Percentiles rank a stretch among this genome's conserved stretches.
Conservation (phyloP, 2,113 vertebrate genomes). For the Oncorhynchus nerka region DNA sequence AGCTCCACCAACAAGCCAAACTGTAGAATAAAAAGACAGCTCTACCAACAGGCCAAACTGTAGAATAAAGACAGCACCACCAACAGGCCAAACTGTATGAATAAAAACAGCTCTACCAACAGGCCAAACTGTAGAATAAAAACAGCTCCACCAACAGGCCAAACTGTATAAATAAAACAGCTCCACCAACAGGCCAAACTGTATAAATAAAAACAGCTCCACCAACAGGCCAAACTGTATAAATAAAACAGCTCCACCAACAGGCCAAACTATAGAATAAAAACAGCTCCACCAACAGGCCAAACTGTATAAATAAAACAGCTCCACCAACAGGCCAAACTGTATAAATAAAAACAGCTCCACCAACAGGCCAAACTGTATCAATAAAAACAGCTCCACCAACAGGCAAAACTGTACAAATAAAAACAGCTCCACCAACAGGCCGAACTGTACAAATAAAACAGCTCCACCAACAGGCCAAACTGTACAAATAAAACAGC, state of each 20-base stretch:
- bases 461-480: no score
- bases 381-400: no score
- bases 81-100: not conserved
- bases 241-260: no score
- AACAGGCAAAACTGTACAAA: not conserved
- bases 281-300: no score
- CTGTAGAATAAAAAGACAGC: constrained; percentile 16
- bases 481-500: not conserved
- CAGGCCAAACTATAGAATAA: no score
- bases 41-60: constrained; percentile 34
- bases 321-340: no score
- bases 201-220: not conserved
- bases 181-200: constrained; percentile 37
- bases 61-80: not conserved
- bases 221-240: no score
- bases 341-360: no score
- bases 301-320: no score
- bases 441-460: no score
- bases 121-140: constrained; percentile 12
- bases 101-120: constrained; percentile 35
- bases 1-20: constrained; percentile 38
- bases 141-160: no score
- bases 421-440: not conserved
- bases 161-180: not conserved
- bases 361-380: no score